Conservation (phyloP, 2,113 vertebrate species). For the Cercopithecus mona region DNA sequence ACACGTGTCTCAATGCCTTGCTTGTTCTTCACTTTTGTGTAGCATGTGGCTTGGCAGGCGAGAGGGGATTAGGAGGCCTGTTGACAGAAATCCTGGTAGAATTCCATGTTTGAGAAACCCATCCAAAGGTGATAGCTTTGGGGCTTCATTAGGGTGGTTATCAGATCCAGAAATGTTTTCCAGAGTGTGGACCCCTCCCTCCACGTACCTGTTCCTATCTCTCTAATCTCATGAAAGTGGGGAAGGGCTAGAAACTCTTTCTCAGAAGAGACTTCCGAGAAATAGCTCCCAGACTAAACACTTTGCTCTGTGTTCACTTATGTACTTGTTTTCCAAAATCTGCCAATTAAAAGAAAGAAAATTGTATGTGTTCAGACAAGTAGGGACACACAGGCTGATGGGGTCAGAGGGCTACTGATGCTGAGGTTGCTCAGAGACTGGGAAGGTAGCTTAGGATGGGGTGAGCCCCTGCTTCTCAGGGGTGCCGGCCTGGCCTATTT, state of each 20-base stretch:
- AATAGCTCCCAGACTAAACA: neutral
- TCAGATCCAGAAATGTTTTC: neutral
- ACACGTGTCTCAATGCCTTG: neutral
- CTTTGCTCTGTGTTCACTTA: neutral
- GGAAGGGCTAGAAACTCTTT: neutral
- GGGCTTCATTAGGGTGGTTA: neutral
- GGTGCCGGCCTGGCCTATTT: neutral
- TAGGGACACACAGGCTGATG: neutral
- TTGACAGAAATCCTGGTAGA: neutral
- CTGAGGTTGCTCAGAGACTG: neutral
- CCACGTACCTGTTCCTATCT: neutral
- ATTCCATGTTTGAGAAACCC: neutral
- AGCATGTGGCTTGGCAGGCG: neutral
- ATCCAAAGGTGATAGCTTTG: neutral
- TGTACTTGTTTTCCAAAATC: neutral
- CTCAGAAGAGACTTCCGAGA: neutral
- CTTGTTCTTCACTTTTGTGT: slow-evolving; percentile 11
- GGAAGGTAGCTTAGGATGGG: neutral
- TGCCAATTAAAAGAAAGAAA: neutral
- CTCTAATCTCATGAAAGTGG: neutral
- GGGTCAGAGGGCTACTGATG: neutral
- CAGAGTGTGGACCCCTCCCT: neutral
- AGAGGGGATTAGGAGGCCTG: neutral
- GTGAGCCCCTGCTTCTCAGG: neutral
- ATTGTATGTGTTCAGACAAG: neutral